These are phyloP conservation scores for Drosophila oshimai DNA, from an alignment of 1,140 invertebrate genomes.

Conservation along the genomic window DNA sequence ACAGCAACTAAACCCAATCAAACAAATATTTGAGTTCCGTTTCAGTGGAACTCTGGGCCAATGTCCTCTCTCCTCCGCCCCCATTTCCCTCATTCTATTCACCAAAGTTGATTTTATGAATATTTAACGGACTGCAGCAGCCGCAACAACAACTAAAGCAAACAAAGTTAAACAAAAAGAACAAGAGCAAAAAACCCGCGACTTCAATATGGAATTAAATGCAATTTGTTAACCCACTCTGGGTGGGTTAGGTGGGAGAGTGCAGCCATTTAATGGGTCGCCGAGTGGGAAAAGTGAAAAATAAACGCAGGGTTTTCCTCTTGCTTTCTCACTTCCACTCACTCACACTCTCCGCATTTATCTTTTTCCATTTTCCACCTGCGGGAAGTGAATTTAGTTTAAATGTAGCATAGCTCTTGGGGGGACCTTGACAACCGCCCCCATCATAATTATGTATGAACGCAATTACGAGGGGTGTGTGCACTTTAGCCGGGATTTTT, in stretches of 20 bases:
- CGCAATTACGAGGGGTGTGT: slow-evolving; percentile 30
- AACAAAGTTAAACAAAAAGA: slow-evolving; percentile 2
- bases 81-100: neutral
- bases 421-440: slow-evolving; percentile 30
- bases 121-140: slow-evolving; percentile 43
- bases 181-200: slow-evolving; percentile 2
- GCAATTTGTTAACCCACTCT: slow-evolving; percentile 32
- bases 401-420: slow-evolving; percentile 57
- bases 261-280: slow-evolving; percentile 59
- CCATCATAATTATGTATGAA: slow-evolving; percentile 53
- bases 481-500: neutral
- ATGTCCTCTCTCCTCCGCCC: slow-evolving; percentile 1
- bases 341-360: neutral
- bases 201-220: slow-evolving; percentile 60
- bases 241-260: neutral
- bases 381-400: slow-evolving; percentile 44
- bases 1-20: slow-evolving; percentile 60
- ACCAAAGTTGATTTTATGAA: slow-evolving; percentile 48
- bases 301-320: slow-evolving; percentile 26
- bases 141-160: slow-evolving; percentile 23
- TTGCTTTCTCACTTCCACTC: slow-evolving; percentile 7
- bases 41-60: slow-evolving; percentile 56
- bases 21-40: slow-evolving; percentile 70
- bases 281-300: slow-evolving; percentile 71
- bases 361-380: neutral